Percentiles rank a stretch among this genome's conserved stretches.
Conservation (phyloP, 2,113 vertebrate species). For the Orthochromis malagaraziensis region DNA sequence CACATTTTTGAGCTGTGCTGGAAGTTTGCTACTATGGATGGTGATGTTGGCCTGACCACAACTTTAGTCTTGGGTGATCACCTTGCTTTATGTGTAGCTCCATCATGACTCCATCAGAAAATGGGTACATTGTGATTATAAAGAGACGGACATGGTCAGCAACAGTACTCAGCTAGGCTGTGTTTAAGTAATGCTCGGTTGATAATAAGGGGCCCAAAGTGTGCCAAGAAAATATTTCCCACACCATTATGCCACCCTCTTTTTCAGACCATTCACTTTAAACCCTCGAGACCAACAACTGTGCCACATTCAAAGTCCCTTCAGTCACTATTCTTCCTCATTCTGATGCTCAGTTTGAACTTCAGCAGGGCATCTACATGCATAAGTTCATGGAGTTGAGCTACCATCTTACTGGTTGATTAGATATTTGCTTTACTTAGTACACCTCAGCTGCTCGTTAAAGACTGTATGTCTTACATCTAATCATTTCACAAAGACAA, state of each 20-base stretch:
- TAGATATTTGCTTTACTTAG: neutral
- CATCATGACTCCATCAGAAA: neutral
- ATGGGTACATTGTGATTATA: neutral
- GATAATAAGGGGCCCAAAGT: neutral
- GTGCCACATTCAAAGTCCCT: neutral
- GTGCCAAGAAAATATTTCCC: neutral
- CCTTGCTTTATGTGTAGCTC: neutral
- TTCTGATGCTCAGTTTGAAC: neutral
- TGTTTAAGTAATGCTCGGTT: neutral
- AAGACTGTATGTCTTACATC: neutral
- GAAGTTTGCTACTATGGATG: neutral
- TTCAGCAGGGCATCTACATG: neutral
- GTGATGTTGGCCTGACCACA: neutral
- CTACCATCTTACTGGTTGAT: neutral
- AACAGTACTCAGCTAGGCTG: neutral
- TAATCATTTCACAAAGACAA: neutral
- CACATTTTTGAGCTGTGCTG: neutral
- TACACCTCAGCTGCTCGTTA: neutral
- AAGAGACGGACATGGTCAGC: neutral
- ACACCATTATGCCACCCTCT: neutral
- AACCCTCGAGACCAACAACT: neutral
- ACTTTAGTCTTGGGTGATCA: neutral
- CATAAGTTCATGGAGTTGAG: neutral
- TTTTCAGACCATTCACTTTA: neutral
- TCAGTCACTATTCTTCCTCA: neutral